Evolutionary conservation across 1,140 invertebrate species (phyloP).

Genomic region (Drosophila sturtevanti): DNA sequence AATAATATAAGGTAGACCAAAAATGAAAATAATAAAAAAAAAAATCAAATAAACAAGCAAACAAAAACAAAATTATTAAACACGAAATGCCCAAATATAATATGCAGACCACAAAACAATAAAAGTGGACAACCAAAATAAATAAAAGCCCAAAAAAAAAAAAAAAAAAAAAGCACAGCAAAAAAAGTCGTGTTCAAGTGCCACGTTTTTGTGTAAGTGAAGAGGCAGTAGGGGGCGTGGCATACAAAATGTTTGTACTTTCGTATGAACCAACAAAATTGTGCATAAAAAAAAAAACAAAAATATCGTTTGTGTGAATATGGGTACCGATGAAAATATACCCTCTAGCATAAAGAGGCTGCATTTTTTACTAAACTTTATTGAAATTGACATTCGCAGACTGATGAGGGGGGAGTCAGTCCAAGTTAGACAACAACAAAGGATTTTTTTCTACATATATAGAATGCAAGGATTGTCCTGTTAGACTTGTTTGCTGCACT

Average conservation of each 20-base stretch:
- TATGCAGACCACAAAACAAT: slow-evolving; percentile 74
- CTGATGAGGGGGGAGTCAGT: too few relatives aligned
- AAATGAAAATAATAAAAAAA: slow-evolving; percentile 35
- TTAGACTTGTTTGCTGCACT: background rate
- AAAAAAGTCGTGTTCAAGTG: slow-evolving; percentile 64
- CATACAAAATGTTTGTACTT: slow-evolving; percentile 68
- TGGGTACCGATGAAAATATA: slow-evolving; percentile 16
- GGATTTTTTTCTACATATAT: too few relatives aligned
- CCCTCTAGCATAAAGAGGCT: slow-evolving; percentile 13
- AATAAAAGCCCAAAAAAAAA: slow-evolving; percentile 20
- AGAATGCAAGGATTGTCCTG: slow-evolving; percentile 15
- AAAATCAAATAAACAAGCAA: slow-evolving; percentile 37
- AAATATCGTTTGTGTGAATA: slow-evolving; percentile 23
- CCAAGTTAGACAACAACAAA: too few relatives aligned
- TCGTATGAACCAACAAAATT: slow-evolving; percentile 72
- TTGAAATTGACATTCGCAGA: too few relatives aligned
- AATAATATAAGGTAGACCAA: slow-evolving; percentile 18
- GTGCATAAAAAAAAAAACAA: slow-evolving; percentile 56
- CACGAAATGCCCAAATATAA: slow-evolving; percentile 76
- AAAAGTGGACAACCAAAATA: slow-evolving; percentile 58
- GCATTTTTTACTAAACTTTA: too few relatives aligned
- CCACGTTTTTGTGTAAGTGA: slow-evolving; percentile 68
- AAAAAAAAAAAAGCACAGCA: slow-evolving; percentile 7
- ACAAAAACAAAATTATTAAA: slow-evolving; percentile 66
- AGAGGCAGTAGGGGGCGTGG: slow-evolving; percentile 38